Percentiles rank a stretch among this genome's conserved stretches.
Evolutionary conservation across 2,113 vertebrate genomes (phyloP).

Genomic region (Pipa parva): DNA sequence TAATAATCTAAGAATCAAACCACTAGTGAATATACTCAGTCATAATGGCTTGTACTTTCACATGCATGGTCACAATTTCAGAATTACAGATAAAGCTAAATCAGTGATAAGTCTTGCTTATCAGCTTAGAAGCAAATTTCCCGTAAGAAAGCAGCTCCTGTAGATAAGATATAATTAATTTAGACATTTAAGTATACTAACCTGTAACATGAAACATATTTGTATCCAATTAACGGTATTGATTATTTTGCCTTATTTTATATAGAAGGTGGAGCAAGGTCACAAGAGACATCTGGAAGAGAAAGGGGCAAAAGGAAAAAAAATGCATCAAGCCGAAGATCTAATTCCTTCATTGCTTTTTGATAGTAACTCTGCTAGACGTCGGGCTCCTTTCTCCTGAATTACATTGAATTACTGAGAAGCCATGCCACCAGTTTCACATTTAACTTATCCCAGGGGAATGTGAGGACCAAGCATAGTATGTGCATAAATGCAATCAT

Average conservation of each 20-base stretch:
- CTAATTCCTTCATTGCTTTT: constrained; percentile 17
- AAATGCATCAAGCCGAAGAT: neutral
- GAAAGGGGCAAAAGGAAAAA: neutral
- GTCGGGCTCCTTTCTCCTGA: constrained; percentile 16
- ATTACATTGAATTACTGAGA: constrained; percentile 34
- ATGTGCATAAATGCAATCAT: constrained; percentile 33
- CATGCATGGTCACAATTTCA: too few relatives aligned
- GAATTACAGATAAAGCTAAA: neutral
- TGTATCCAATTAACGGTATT: constrained; percentile 4
- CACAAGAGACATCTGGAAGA: neutral
- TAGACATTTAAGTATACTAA: neutral
- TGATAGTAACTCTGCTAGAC: constrained; percentile 30
- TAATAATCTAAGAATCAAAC: too few relatives aligned
- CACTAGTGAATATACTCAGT: too few relatives aligned
- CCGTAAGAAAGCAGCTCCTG: neutral
- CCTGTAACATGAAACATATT: constrained; percentile 14
- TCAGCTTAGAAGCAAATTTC: neutral
- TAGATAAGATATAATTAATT: constrained; percentile 13
- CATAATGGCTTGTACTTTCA: too few relatives aligned
- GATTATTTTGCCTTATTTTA: neutral
- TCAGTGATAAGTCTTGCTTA: neutral
- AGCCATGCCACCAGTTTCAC: constrained; percentile 25
- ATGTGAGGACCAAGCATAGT: constrained; percentile 8
- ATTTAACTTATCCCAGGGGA: constrained; percentile 36
- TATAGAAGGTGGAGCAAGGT: neutral